Conservation (phyloP, 2,888 invertebrate genomes). For the Tyria jacobaeae region DNA sequence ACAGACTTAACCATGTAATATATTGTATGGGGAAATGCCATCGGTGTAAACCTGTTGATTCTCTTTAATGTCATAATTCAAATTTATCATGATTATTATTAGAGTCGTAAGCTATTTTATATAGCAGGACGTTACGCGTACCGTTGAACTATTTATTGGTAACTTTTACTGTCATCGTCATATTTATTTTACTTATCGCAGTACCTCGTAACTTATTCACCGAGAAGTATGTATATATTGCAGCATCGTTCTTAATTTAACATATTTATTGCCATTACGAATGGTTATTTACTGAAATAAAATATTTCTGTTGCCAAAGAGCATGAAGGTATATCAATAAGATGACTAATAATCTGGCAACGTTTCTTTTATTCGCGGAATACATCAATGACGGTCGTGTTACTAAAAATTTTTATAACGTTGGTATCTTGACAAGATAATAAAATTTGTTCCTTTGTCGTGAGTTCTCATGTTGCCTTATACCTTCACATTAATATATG, state of each 20-base stretch:
- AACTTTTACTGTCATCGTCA: conserved; percentile 53
- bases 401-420: conserved; percentile 46
- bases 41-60: conserved; percentile 71
- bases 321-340: conserved; percentile 42
- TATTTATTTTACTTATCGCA: conserved; percentile 41
- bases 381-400: conserved; percentile 53
- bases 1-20: conserved; percentile 60
- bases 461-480: conserved; percentile 45
- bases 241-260: conserved; percentile 28
- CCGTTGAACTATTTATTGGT: conserved; percentile 31
- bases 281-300: conserved; percentile 31
- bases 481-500: conserved; percentile 33
- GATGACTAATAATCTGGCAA: conserved; percentile 51
- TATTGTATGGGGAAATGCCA: conserved; percentile 67
- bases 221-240: conserved; percentile 21
- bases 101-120: conserved; percentile 60
- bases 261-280: conserved; percentile 29
- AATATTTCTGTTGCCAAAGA: conserved; percentile 41
- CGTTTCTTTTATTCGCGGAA: conserved; percentile 50
- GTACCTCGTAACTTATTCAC: conserved; percentile 22
- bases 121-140: conserved; percentile 40
- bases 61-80: conserved; percentile 67
- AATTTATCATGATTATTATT: conserved; percentile 59
- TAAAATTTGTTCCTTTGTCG: conserved; percentile 50
- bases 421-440: conserved; percentile 45